Conservation (phyloP, 2,113 vertebrate species). For the Monopterus albus region DNA sequence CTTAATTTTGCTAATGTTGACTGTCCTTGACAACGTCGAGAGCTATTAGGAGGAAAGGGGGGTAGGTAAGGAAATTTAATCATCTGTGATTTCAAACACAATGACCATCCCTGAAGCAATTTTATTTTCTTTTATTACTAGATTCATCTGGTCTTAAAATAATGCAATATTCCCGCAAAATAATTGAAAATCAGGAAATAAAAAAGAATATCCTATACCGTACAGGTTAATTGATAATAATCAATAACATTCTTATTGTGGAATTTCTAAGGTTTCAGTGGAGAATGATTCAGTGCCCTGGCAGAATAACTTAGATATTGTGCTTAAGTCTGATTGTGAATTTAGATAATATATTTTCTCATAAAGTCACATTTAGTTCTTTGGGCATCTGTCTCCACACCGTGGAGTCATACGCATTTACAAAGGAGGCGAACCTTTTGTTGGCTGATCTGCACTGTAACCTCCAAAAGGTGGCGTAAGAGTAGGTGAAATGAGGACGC, state of each 20-base stretch:
- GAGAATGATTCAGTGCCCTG: neutral
- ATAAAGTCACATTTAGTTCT: neutral
- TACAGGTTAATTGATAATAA: no score
- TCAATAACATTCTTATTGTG: neutral
- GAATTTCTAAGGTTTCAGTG: no score
- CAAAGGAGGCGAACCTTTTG: no score
- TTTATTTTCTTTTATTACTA: no score
- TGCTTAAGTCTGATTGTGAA: no score
- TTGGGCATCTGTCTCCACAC: neutral
- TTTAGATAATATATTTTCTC: no score
- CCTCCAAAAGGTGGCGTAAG: conserved; percentile 71
- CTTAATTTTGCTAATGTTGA: neutral
- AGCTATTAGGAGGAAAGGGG: no score
- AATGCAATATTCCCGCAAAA: neutral
- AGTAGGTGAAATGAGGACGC: conserved; percentile 31
- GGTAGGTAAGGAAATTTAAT: no score
- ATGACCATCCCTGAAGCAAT: neutral
- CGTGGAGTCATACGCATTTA: no score
- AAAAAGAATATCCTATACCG: neutral
- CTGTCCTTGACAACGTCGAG: no score
- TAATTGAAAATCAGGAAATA: neutral
- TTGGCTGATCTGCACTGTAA: neutral
- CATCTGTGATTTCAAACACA: neutral
- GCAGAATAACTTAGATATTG: neutral
- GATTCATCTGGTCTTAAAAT: neutral